Evolutionary conservation across 2,113 vertebrate genomes (phyloP).

Genomic region (Leptobrachium ailaonicum): DNA sequence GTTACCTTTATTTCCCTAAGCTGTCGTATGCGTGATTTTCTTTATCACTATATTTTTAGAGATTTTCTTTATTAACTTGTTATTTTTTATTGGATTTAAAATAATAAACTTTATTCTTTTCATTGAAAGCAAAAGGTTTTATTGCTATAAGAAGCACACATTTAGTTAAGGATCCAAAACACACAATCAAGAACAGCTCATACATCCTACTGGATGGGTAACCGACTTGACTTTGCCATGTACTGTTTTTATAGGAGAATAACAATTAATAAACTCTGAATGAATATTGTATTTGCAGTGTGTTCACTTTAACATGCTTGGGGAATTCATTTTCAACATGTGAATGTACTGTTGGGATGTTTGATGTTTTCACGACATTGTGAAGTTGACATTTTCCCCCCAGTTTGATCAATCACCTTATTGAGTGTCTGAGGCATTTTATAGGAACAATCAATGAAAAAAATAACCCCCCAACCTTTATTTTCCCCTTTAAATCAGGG

Average conservation of each 20-base stretch:
- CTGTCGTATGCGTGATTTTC: too few relatives aligned
- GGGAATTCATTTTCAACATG: conserved; percentile 18
- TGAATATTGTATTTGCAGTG: conserved; percentile 4
- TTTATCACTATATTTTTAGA: too few relatives aligned
- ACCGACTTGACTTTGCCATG: conserved; percentile 10
- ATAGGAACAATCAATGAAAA: too few relatives aligned
- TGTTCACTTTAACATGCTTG: conserved; percentile 17
- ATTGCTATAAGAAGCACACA: neutral
- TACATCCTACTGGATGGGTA: conserved; percentile 2
- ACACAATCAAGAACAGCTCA: conserved; percentile 26
- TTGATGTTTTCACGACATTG: conserved; percentile 7
- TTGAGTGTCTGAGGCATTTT: neutral
- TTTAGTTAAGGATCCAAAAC: conserved; percentile 10
- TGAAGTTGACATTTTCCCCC: conserved; percentile 22
- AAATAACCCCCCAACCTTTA: too few relatives aligned
- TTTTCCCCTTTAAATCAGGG: too few relatives aligned
- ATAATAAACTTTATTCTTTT: neutral
- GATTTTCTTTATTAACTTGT: too few relatives aligned
- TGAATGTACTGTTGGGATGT: conserved; percentile 25
- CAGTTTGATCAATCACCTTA: conserved; percentile 19
- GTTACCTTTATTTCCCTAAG: too few relatives aligned
- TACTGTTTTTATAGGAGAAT: conserved; percentile 19
- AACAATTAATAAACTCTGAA: neutral
- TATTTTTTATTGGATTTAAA: too few relatives aligned
- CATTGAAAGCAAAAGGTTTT: neutral